A percentile compares a stretch with the other conserved stretches of the same genome.
Evolutionary conservation across 2,113 vertebrate species (phyloP).

Genomic region (Neoarius graeffei): DNA sequence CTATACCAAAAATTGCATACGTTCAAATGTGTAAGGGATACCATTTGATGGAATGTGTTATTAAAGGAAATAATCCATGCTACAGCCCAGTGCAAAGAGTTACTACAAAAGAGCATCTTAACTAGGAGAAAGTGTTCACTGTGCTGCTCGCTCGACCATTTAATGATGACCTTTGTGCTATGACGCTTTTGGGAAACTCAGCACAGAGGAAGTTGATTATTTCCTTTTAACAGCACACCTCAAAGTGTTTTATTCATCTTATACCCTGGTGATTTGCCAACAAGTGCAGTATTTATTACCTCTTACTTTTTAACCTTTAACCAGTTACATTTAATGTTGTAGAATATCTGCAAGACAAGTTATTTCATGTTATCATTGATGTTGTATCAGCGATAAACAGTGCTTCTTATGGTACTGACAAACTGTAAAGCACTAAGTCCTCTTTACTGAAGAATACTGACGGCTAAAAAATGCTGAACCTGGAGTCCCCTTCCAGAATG

Average conservation of each 20-base stretch:
- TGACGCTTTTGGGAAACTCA: no score
- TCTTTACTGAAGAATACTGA: background rate
- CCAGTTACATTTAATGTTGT: background rate
- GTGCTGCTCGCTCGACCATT: no score
- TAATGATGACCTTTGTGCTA: no score
- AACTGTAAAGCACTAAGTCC: background rate
- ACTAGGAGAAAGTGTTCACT: no score
- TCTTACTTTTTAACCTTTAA: background rate
- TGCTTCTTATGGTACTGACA: background rate
- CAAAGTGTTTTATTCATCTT: no score
- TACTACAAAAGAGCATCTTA: no score
- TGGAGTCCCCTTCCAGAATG: background rate
- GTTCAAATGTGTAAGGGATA: background rate
- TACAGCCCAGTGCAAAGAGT: no score
- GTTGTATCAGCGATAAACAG: background rate
- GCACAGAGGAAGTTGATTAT: no score
- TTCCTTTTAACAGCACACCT: no score
- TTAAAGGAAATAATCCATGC: background rate
- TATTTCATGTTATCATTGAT: background rate
- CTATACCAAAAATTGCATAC: background rate
- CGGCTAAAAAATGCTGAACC: background rate
- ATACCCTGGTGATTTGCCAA: no score
- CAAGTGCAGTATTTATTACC: no score
- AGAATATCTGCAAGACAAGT: background rate
- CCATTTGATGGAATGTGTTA: background rate